A percentile compares a stretch with the other conserved stretches of the same genome.
Evolutionary conservation across 2,113 vertebrate genomes (phyloP).

Genomic region (Galeopterus variegatus): DNA sequence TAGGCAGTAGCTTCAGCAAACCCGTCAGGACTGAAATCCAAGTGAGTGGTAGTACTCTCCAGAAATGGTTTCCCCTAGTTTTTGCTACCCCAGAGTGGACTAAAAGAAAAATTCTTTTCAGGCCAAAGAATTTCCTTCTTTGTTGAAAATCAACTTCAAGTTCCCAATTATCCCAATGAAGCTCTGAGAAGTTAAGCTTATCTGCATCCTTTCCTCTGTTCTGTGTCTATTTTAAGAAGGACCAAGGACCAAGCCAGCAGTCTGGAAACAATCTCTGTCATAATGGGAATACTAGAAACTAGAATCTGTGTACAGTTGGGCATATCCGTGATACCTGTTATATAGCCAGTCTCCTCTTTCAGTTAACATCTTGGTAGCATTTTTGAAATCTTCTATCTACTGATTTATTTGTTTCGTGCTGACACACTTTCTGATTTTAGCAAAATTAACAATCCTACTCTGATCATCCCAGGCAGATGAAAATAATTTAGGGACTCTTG

Average conservation of each 20-base stretch:
- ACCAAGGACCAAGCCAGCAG: not conserved
- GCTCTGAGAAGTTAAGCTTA: constrained; percentile 29
- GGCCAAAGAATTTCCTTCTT: not conserved
- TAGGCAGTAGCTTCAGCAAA: not conserved
- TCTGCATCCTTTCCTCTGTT: constrained; percentile 20
- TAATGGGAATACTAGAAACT: not conserved
- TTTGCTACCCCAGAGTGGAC: not conserved
- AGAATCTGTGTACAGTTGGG: not conserved
- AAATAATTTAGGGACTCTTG: not conserved
- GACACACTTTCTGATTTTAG: not conserved
- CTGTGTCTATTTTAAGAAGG: not conserved
- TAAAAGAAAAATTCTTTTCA: constrained; percentile 51
- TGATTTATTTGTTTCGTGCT: not conserved
- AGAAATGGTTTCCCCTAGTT: constrained; percentile 22
- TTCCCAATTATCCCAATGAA: not conserved
- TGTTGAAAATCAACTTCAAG: not conserved
- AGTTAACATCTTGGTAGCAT: constrained; percentile 30
- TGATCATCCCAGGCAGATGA: constrained; percentile 35
- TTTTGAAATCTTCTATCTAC: not conserved
- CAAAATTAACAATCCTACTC: constrained; percentile 19
- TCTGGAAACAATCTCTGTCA: not conserved
- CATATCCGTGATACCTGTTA: not conserved
- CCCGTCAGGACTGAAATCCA: not conserved
- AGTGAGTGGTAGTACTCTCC: not conserved
- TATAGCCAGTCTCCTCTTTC: not conserved